These are phyloP conservation scores for Hafferia zeledoni DNA, from an alignment of 2,797 vertebrate species.

Conservation along the genomic window DNA sequence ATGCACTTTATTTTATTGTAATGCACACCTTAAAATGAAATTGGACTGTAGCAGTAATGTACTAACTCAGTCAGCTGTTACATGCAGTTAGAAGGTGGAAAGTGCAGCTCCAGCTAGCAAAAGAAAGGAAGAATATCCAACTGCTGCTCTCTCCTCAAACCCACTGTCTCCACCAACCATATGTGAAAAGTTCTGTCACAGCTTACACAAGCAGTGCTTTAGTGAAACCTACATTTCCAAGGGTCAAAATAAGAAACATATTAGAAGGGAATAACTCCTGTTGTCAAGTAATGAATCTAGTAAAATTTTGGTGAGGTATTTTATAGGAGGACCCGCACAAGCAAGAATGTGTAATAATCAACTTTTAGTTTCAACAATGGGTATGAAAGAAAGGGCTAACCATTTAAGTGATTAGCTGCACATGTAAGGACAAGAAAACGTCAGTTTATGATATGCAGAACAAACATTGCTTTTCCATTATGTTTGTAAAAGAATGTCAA, in stretches of 20 bases:
- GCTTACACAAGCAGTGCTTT: background rate
- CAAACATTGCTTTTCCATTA: conserved; percentile 84
- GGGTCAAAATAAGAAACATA: background rate
- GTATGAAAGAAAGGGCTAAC: conserved; percentile 66
- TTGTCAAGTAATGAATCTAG: background rate
- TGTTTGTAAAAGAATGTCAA: conserved; percentile 78
- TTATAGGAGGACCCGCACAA: background rate
- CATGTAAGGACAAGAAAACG: conserved; percentile 11
- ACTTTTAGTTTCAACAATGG: conserved; percentile 63
- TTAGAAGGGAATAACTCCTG: background rate
- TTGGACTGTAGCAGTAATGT: background rate
- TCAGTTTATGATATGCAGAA: conserved; percentile 42
- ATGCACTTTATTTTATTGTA: background rate
- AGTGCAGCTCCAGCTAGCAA: conserved; percentile 9
- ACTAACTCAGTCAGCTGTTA: background rate
- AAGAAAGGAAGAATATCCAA: conserved; percentile 17
- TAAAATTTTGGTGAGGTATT: background rate
- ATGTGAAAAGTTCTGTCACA: background rate
- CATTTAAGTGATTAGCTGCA: conserved; percentile 21
- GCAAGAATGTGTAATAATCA: background rate
- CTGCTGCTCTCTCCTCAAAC: conserved; percentile 67
- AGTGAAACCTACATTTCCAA: background rate
- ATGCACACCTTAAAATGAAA: background rate
- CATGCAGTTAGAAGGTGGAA: conserved; percentile 39
- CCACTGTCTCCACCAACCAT: conserved; percentile 58